Evolutionary conservation across 2,888 invertebrate species (phyloP).

Genomic region (Eurytoma adleriae): DNA sequence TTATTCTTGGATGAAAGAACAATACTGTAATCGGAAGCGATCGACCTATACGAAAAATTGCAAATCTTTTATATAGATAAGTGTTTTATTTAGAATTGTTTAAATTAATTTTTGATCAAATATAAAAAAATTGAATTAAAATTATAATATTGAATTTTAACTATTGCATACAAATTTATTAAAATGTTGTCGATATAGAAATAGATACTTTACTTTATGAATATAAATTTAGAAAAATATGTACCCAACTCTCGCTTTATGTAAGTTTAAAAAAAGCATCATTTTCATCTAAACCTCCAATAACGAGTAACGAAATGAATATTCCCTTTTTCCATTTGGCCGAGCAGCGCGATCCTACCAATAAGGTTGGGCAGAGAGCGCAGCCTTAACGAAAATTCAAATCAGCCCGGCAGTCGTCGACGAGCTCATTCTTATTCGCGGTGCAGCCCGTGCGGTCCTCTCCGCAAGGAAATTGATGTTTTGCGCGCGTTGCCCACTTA

Average conservation of each 20-base stretch:
- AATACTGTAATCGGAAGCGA: too few species aligned
- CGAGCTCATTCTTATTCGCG: not conserved
- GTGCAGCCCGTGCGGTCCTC: not conserved
- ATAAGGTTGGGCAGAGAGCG: not conserved
- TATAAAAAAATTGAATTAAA: too few species aligned
- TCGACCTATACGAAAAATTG: too few species aligned
- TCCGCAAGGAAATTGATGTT: slow-evolving; percentile 46
- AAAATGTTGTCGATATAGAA: too few species aligned
- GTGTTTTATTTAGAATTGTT: too few species aligned
- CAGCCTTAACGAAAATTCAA: slow-evolving; percentile 32
- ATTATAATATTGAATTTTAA: too few species aligned
- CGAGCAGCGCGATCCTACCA: not conserved
- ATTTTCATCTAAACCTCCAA: not conserved
- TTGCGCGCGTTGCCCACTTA: slow-evolving; percentile 48
- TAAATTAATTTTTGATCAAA: too few species aligned
- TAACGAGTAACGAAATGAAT: slow-evolving; percentile 5
- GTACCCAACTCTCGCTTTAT: not conserved
- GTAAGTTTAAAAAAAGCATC: not conserved
- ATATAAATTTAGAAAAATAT: too few species aligned
- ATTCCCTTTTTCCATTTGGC: not conserved
- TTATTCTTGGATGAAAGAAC: too few species aligned
- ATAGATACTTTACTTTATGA: too few species aligned
- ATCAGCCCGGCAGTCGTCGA: not conserved
- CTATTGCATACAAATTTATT: too few species aligned
- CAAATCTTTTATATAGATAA: too few species aligned